These are phyloP conservation scores for Pocillopora meandrina DNA, from an alignment of 92 coral and sea anemone genomes.

Conservation along the genomic window DNA sequence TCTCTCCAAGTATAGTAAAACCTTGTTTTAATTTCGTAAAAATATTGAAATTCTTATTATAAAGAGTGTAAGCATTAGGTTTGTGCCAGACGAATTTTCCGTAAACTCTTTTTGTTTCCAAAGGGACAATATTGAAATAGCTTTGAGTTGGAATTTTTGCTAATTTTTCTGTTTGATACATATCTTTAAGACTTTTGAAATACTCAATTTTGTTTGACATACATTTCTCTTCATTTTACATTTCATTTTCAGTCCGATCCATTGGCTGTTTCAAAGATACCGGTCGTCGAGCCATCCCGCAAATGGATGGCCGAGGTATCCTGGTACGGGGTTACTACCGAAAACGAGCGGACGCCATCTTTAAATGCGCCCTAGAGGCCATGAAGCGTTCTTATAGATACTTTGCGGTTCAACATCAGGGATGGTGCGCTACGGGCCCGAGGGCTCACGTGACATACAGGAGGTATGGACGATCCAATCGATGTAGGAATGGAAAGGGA, in stretches of 20 bases:
- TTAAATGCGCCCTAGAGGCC: constrained; percentile 40
- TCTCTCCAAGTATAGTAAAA: not conserved
- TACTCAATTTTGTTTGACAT: too few relatives aligned
- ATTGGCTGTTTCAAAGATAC: constrained; percentile 41
- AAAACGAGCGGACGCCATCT: constrained; percentile 27
- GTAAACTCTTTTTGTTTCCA: too few relatives aligned
- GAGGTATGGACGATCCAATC: constrained; percentile 56
- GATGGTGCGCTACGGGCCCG: constrained; percentile 66
- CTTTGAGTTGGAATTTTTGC: too few relatives aligned
- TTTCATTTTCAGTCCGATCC: constrained; percentile 20
- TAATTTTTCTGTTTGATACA: too few relatives aligned
- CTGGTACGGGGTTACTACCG: constrained; percentile 33
- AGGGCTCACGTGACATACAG: constrained; percentile 56
- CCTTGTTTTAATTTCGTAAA: too few relatives aligned
- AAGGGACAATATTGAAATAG: too few relatives aligned
- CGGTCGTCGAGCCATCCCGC: constrained; percentile 35
- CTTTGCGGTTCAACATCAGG: constrained; percentile 61
- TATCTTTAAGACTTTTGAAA: too few relatives aligned
- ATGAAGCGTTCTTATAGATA: constrained; percentile 21
- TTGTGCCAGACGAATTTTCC: too few relatives aligned
- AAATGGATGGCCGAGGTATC: constrained; percentile 38
- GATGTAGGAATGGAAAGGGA: constrained; percentile 63
- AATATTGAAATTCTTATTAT: too few relatives aligned
- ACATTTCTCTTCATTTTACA: not conserved
- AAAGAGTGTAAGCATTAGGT: too few relatives aligned